Conservation (phyloP, 2,797 vertebrate genomes). For the Bufotes viridis region DNA sequence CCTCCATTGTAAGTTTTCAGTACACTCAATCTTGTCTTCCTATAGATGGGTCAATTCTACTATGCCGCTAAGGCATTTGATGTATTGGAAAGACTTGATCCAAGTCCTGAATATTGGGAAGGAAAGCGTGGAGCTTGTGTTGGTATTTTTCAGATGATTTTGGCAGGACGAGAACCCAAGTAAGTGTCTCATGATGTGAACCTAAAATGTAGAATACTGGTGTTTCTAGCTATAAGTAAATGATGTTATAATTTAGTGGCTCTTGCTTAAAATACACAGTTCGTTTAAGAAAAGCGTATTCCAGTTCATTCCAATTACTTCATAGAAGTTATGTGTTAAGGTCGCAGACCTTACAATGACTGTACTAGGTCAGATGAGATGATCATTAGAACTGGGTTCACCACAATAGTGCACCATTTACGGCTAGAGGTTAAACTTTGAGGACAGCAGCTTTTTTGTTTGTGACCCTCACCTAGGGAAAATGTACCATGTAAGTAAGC, state of each 20-base stretch:
- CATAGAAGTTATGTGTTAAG: no score
- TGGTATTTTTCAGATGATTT: conserved; percentile 94
- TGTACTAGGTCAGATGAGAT: no score
- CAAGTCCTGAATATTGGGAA: conserved; percentile 93
- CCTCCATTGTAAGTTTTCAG: background rate
- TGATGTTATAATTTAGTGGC: background rate
- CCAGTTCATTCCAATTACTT: no score
- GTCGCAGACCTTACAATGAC: no score
- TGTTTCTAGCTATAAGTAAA: background rate
- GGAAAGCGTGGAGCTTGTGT: conserved; percentile 97
- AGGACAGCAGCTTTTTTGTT: no score
- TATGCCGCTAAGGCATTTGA: conserved; percentile 97
- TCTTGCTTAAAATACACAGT: no score
- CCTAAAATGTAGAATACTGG: background rate
- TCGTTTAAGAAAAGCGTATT: no score
- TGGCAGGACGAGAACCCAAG: conserved; percentile 93
- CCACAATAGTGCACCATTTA: no score
- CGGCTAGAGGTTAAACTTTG: no score
- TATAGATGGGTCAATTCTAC: conserved; percentile 97
- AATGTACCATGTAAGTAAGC: no score
- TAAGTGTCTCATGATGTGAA: conserved; percentile 70
- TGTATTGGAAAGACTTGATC: conserved; percentile 90
- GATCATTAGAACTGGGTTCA: no score
- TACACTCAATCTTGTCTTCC: conserved; percentile 58
- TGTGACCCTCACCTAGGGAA: no score